A percentile compares a stretch with the other conserved stretches of the same genome.
phyloP scores from a whole-genome alignment of 2,888 invertebrate genomes.

The Metacarcinus magister region DNA sequence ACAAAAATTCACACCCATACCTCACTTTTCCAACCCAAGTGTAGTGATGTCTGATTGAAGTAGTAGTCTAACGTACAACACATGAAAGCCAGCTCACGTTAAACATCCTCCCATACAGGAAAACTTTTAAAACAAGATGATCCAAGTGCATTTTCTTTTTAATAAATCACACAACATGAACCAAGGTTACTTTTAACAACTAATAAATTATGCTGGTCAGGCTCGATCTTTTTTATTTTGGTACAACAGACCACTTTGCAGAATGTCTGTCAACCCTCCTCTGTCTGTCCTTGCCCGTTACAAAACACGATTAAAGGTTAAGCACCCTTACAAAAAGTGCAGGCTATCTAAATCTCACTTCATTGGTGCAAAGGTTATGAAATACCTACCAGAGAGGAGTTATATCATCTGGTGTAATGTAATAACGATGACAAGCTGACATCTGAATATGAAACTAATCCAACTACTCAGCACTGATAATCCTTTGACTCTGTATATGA shows the following conservation, averaged over 20 bases:
- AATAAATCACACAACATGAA: constrained; percentile 51
- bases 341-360: constrained; percentile 29
- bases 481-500: constrained; percentile 20
- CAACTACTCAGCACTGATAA: constrained; percentile 2
- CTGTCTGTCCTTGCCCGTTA: not conserved
- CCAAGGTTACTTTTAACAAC: constrained; percentile 27
- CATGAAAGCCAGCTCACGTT: not conserved
- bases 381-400: constrained; percentile 42
- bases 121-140: constrained; percentile 15
- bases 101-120: constrained; percentile 22
- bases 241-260: not conserved
- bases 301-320: constrained; percentile 28
- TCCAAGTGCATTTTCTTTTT: constrained; percentile 44
- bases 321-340: constrained; percentile 46
- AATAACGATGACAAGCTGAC: constrained; percentile 9
- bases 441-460: not conserved
- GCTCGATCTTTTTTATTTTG: constrained; percentile 21
- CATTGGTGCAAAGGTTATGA: not conserved
- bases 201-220: constrained; percentile 46
- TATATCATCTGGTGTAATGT: not conserved
- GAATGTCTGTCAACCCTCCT: not conserved
- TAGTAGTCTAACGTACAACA: not conserved
- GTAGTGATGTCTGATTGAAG: not conserved
- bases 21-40: not conserved
- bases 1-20: not conserved